phyloP scores from a whole-genome alignment of 2,797 vertebrate species.

The Kryptopterus vitreolus region DNA sequence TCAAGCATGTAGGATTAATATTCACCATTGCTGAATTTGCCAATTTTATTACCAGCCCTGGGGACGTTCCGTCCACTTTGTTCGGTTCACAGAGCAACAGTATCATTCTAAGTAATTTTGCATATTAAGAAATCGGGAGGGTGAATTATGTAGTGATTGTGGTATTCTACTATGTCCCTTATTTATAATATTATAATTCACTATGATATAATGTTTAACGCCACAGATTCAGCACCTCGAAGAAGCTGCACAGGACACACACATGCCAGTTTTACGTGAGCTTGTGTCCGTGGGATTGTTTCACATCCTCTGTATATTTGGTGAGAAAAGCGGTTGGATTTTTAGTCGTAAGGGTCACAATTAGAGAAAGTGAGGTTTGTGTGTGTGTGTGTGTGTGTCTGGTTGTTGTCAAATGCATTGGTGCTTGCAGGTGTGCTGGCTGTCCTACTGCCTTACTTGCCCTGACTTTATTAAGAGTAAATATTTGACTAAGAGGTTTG shows the following conservation, averaged over 20 bases:
- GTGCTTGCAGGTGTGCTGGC: slow-evolving; percentile 11
- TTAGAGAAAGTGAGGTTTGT: neutral
- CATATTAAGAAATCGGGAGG: slow-evolving; percentile 11
- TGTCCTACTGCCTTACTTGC: slow-evolving; percentile 7
- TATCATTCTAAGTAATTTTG: slow-evolving; percentile 13
- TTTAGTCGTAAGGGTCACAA: neutral
- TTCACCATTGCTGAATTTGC: neutral
- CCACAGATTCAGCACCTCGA: neutral
- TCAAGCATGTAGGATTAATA: slow-evolving; percentile 17
- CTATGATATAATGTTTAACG: neutral
- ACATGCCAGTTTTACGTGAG: neutral
- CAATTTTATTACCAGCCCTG: neutral
- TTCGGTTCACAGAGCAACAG: neutral
- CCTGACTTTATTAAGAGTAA: slow-evolving; percentile 28
- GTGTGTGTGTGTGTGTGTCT: slow-evolving; percentile 17
- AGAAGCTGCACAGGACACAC: neutral
- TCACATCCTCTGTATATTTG: neutral
- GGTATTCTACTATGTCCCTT: neutral
- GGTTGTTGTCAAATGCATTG: slow-evolving; percentile 11
- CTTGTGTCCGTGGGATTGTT: neutral
- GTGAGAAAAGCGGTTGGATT: neutral
- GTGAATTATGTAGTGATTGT: neutral
- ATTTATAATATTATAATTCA: neutral
- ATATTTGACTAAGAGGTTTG: slow-evolving; percentile 18
- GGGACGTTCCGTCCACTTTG: neutral